Conservation (phyloP, 2,113 vertebrate genomes). For the Mormoops blainvillei region DNA sequence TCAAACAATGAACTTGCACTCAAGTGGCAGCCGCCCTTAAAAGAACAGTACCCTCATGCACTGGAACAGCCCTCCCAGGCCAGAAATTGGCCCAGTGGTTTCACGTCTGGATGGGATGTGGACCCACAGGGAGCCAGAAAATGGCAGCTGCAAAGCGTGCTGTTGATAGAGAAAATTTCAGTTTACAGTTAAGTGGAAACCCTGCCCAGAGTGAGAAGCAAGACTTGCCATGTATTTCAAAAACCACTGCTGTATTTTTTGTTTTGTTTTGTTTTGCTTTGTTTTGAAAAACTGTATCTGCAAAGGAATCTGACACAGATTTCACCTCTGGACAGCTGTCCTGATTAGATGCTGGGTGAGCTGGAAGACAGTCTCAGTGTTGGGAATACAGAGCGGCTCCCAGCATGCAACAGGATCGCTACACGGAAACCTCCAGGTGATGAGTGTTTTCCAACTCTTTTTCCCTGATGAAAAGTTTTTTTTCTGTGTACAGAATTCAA, state of each 20-base stretch:
- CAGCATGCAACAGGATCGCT: neutral
- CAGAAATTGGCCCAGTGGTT: constrained; percentile 34
- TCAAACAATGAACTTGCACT: constrained; percentile 39
- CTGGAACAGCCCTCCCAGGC: neutral
- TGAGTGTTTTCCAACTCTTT: neutral
- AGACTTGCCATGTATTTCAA: constrained; percentile 31
- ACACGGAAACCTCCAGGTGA: neutral
- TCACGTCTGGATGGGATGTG: constrained; percentile 30
- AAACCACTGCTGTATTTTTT: neutral
- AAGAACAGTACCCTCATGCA: constrained; percentile 5
- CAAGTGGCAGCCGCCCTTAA: constrained; percentile 25
- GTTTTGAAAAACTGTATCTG: neutral
- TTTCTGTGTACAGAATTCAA: neutral
- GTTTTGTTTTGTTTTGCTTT: too few species aligned
- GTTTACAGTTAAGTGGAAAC: constrained; percentile 37
- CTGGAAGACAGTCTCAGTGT: neutral
- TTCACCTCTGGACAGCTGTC: neutral
- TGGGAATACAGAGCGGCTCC: neutral
- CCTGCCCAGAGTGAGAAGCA: neutral
- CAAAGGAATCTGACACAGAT: constrained; percentile 5
- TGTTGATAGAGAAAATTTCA: constrained; percentile 10
- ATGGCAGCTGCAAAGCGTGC: constrained; percentile 52
- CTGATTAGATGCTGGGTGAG: constrained; percentile 33
- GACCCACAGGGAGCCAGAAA: constrained; percentile 27
- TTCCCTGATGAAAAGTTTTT: neutral